Conservation (phyloP, 2,888 invertebrate genomes). For the Elegia similella region DNA sequence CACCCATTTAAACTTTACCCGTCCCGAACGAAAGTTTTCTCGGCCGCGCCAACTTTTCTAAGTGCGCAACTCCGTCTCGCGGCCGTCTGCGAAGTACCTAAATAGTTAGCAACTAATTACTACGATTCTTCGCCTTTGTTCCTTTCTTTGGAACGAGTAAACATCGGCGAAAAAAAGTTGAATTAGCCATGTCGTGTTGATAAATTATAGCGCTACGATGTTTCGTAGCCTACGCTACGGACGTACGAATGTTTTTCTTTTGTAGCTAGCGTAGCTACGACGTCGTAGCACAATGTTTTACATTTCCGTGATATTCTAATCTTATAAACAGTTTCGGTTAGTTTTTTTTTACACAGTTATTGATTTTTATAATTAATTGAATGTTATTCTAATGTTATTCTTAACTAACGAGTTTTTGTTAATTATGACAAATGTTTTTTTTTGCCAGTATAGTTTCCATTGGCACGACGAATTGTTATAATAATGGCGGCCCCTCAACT, state of each 20-base stretch:
- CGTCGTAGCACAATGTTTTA: neutral
- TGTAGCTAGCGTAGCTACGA: constrained; percentile 18
- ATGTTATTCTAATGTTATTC: too few relatives aligned
- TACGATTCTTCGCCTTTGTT: constrained; percentile 32
- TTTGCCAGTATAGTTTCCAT: neutral
- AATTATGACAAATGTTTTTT: too few relatives aligned
- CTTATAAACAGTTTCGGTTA: neutral
- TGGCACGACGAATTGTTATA: neutral
- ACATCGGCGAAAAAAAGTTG: constrained; percentile 8
- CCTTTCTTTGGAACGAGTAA: constrained; percentile 29
- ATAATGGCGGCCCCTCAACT: neutral
- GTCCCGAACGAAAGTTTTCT: constrained; percentile 34
- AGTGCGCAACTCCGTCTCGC: constrained; percentile 56
- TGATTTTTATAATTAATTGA: too few relatives aligned
- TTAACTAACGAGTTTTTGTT: too few relatives aligned
- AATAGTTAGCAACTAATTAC: constrained; percentile 49
- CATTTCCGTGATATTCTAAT: neutral
- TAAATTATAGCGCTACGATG: constrained; percentile 18
- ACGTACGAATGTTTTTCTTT: constrained; percentile 21
- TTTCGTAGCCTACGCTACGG: constrained; percentile 39
- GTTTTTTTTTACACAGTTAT: too few relatives aligned
- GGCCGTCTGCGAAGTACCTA: constrained; percentile 47
- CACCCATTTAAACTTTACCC: constrained; percentile 39
- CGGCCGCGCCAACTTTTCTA: constrained; percentile 50
- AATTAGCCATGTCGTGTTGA: neutral